Evolutionary conservation across 2,113 vertebrate genomes (phyloP), one percentile per base, ranked within the genome.

Genomic region (Alosa alosa): DNA sequence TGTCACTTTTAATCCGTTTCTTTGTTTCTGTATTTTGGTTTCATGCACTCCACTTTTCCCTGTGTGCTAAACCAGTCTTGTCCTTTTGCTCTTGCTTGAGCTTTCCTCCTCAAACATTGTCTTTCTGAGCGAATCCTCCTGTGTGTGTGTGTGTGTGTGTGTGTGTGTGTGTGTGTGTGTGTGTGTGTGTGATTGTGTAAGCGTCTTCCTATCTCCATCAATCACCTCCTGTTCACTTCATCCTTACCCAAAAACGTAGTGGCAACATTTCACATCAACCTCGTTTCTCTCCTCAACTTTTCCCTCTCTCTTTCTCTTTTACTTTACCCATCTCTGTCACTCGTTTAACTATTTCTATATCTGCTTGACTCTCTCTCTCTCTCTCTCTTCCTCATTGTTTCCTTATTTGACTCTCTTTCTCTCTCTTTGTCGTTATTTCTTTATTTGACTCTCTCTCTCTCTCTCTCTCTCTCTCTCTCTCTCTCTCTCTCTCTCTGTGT

Each of bases 301-400:
- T 20, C 52, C 1, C 6, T 22, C 18, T 60, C 18, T 60, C 55
- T 60, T 18, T 60, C 55, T 22, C 18, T 22, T 6, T 57, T 57
- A 4, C 4, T 18, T 22, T 1, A 4, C 13, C 31, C 31, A 31
- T 55, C 11, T 57, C 55, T 57, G 1, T 57, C 55, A 22, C 2
- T 22, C 55, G 22, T 9, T 55, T 57, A 0, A 20, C 4, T 57
- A 2, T 57, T 17, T 57, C 17, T 57, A 4, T 20, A 0, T 22
- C 55, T 57, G 18, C 57, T 85, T 15, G n/a, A 11, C 82, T 78
- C 6, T 15, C 72, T n/a, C n/a, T 84, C 72, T n/a, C n/a, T 84
- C 4, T 84, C 39, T 45, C 55, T 5, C 2, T 45, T 9, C 3
- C 41, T 44, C 4, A 44, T 44, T 44, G 41, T 44, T 44, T 44